Percentiles rank a stretch among this genome's conserved stretches.
Conservation (phyloP, 2,113 vertebrate species). For the Brachypteracias leptosomus region DNA sequence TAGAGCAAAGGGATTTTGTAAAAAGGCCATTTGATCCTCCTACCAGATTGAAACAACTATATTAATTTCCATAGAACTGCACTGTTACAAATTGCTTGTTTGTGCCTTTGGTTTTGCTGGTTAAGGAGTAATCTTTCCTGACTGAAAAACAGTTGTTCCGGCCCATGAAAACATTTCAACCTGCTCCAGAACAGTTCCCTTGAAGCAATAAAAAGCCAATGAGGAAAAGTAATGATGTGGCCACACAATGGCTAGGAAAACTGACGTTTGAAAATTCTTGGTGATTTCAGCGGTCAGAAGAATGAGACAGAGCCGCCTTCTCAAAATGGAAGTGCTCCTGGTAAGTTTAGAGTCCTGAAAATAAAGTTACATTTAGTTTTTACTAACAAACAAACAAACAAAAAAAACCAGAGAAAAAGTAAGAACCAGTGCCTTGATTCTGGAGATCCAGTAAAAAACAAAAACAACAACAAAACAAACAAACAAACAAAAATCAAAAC, state of each 20-base stretch:
- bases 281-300: neutral
- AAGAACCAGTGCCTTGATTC: neutral
- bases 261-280: neutral
- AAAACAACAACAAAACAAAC: neutral
- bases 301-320: neutral
- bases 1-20: neutral
- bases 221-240: neutral
- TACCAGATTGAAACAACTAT: neutral
- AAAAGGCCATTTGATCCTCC: conserved; percentile 8
- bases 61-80: neutral
- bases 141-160: neutral
- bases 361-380: neutral
- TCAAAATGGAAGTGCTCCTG: neutral
- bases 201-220: neutral
- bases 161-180: neutral
- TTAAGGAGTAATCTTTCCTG: neutral
- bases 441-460: neutral
- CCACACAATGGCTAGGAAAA: neutral
- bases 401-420: neutral
- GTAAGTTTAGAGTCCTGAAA: neutral
- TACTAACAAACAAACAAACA: neutral
- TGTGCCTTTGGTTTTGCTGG: neutral
- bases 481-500: neutral
- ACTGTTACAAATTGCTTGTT: neutral
- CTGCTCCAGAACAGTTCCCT: neutral